phyloP scores from a whole-genome alignment of 2,888 invertebrate genomes.

The Shargacucullia verbasci region DNA sequence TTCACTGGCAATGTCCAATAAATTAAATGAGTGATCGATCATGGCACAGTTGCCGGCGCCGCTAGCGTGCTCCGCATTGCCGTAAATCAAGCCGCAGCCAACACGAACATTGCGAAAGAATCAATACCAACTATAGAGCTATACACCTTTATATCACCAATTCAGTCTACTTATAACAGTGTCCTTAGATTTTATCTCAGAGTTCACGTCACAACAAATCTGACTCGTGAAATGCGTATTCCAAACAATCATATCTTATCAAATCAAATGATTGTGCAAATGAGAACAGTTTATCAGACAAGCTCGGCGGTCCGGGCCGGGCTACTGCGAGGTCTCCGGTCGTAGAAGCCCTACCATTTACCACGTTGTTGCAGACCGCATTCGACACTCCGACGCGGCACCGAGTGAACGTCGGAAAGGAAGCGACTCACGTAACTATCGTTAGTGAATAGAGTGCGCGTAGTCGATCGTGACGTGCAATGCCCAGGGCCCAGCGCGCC shows the following conservation, averaged over 20 bases:
- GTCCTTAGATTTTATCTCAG: slow-evolving; percentile 66
- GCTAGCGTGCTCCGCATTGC: slow-evolving; percentile 48
- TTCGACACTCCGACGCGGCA: slow-evolving; percentile 79
- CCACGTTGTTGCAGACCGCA: slow-evolving; percentile 79
- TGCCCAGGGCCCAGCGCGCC: slow-evolving; percentile 82
- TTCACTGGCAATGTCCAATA: slow-evolving; percentile 54
- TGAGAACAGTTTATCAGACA: slow-evolving; percentile 80
- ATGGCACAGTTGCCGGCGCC: slow-evolving; percentile 47
- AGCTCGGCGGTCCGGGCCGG: slow-evolving; percentile 68
- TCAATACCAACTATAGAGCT: slow-evolving; percentile 44
- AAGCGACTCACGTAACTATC: slow-evolving; percentile 85
- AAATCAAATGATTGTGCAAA: slow-evolving; percentile 83
- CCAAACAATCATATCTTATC: slow-evolving; percentile 84
- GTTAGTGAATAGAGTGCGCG: slow-evolving; percentile 86
- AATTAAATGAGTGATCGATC: slow-evolving; percentile 65
- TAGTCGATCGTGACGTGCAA: slow-evolving; percentile 85
- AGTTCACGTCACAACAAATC: slow-evolving; percentile 83
- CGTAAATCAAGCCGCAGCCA: slow-evolving; percentile 54
- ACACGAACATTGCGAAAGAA: slow-evolving; percentile 60
- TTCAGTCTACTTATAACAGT: slow-evolving; percentile 48
- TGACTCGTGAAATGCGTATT: slow-evolving; percentile 79
- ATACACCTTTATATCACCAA: slow-evolving; percentile 38
- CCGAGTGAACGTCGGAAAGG: slow-evolving; percentile 85
- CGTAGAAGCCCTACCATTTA: slow-evolving; percentile 72
- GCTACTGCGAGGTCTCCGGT: slow-evolving; percentile 72